These are phyloP conservation scores for Cosmia trapezina DNA, from an alignment of 2,888 invertebrate species.

Conservation along the genomic window DNA sequence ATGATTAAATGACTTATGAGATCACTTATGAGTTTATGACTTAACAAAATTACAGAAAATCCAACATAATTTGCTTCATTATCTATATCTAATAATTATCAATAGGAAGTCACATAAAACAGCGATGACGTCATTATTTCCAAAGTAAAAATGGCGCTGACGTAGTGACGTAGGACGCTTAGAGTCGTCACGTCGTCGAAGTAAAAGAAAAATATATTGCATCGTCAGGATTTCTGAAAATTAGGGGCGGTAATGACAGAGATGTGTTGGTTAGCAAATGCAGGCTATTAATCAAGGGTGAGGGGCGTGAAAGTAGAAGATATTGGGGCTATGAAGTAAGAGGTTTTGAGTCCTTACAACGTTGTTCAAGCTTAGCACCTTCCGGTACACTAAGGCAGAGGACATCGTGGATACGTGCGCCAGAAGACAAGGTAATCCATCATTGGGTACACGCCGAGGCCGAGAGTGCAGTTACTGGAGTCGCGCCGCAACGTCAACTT, in stretches of 20 bases:
- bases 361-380: background rate
- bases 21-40: too few relatives aligned
- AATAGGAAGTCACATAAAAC: background rate
- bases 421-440: too few relatives aligned
- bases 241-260: slow-evolving; percentile 58
- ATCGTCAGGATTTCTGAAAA: slow-evolving; percentile 24
- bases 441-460: too few relatives aligned
- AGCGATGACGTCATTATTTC: background rate
- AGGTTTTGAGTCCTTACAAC: slow-evolving; percentile 11
- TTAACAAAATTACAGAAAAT: background rate
- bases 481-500: too few relatives aligned
- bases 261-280: slow-evolving; percentile 69
- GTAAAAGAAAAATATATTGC: slow-evolving; percentile 36
- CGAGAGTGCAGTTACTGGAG: too few relatives aligned
- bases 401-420: too few relatives aligned
- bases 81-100: too few relatives aligned
- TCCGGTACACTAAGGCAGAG: too few relatives aligned
- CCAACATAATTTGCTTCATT: background rate
- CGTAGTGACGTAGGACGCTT: background rate
- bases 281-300: slow-evolving; percentile 76
- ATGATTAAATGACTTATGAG: too few relatives aligned
- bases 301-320: slow-evolving; percentile 72
- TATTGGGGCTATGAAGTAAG: slow-evolving; percentile 56
- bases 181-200: background rate
- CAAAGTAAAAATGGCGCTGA: slow-evolving; percentile 8